phyloP scores from a whole-genome alignment of 53 echinoderm and acorn worm genomes.

The Holothuria scabra region DNA sequence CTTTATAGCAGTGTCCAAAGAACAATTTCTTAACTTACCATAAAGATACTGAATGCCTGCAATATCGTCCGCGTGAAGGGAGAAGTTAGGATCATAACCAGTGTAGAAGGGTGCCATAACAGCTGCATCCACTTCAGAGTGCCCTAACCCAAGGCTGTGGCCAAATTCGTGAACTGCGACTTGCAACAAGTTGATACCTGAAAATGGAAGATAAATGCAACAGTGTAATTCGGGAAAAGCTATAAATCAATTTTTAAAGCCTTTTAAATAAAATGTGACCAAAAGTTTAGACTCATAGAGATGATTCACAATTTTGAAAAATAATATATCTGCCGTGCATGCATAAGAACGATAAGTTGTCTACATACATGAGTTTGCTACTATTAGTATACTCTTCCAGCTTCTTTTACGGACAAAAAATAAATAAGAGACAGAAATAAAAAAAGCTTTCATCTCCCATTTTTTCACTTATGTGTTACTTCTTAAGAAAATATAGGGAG shows the following conservation, averaged over 20 bases:
- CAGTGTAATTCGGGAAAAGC: too few relatives aligned
- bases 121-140: constrained; percentile 64
- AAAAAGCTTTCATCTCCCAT: background rate
- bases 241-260: too few relatives aligned
- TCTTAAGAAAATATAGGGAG: background rate
- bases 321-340: too few relatives aligned
- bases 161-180: constrained; percentile 91
- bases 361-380: too few relatives aligned
- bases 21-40: constrained; percentile 48
- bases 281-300: too few relatives aligned
- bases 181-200: constrained; percentile 61
- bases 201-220: background rate
- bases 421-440: background rate
- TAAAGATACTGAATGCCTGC: constrained; percentile 75
- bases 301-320: too few relatives aligned
- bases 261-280: too few relatives aligned
- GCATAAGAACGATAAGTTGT: too few relatives aligned
- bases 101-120: constrained; percentile 78
- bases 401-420: background rate
- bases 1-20: too few relatives aligned
- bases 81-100: constrained; percentile 68
- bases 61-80: constrained; percentile 71
- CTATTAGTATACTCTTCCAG: too few relatives aligned
- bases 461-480: background rate
- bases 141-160: constrained; percentile 81